A percentile compares a stretch with the other conserved stretches of the same genome.
Evolutionary conservation across 2,113 vertebrate species (phyloP).

Genomic region (Excalfactoria chinensis): DNA sequence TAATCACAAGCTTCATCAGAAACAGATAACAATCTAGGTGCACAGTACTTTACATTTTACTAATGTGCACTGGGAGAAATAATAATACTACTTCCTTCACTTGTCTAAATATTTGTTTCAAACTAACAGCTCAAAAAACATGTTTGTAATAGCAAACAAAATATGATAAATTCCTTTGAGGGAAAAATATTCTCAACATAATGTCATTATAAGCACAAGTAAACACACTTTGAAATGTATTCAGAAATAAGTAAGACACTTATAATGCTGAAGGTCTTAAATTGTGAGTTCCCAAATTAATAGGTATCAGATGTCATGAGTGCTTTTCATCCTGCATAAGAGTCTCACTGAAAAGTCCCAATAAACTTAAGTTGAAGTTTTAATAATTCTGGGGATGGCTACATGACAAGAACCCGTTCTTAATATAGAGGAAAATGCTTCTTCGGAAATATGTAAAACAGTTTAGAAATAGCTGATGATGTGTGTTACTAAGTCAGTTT

Average conservation of each 20-base stretch:
- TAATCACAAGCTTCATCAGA: conserved; percentile 81
- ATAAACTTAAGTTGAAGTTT: conserved; percentile 64
- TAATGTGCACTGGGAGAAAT: conserved; percentile 80
- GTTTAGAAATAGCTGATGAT: not conserved
- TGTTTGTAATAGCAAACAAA: conserved; percentile 73
- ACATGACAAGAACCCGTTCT: conserved; percentile 44
- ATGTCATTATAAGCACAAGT: conserved; percentile 75
- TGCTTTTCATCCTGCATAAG: conserved; percentile 71
- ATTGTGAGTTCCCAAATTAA: conserved; percentile 78
- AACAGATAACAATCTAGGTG: conserved; percentile 77
- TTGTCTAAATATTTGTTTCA: conserved; percentile 83
- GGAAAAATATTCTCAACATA: conserved; percentile 58
- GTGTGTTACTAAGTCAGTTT: not conserved
- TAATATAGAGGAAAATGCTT: not conserved
- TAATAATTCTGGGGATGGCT: conserved; percentile 54
- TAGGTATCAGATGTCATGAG: conserved; percentile 74
- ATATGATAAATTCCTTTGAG: conserved; percentile 66
- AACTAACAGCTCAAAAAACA: conserved; percentile 79
- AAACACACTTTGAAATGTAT: conserved; percentile 74
- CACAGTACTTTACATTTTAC: conserved; percentile 76
- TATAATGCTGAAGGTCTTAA: conserved; percentile 64
- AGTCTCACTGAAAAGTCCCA: conserved; percentile 65
- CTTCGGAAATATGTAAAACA: not conserved
- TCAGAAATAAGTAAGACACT: conserved; percentile 71
- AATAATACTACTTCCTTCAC: conserved; percentile 80